Conservation (phyloP, 2,797 vertebrate species). For the Acanthornis magna region DNA sequence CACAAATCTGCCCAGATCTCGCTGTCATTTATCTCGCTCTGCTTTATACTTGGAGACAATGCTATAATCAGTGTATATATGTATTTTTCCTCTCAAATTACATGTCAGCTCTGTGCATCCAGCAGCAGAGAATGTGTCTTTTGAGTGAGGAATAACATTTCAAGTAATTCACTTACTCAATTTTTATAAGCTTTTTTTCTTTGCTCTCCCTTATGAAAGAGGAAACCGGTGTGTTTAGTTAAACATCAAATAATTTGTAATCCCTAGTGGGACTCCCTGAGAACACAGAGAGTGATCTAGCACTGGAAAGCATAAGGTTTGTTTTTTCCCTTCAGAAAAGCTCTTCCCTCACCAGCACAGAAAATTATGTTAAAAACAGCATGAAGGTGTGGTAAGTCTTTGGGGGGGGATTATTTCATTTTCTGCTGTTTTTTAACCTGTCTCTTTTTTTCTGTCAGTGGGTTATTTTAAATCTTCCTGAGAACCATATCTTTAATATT, state of each 20-base stretch:
- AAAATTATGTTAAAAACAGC: neutral
- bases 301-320: neutral
- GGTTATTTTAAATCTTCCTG: conserved; percentile 61
- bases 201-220: neutral
- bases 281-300: neutral
- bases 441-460: conserved; percentile 27
- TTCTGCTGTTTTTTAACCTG: conserved; percentile 27
- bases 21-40: neutral
- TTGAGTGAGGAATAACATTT: neutral
- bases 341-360: neutral
- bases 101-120: neutral
- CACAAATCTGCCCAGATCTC: neutral
- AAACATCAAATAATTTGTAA: neutral
- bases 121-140: neutral
- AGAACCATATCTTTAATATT: conserved; percentile 59
- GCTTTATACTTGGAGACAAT: neutral
- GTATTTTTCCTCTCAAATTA: neutral
- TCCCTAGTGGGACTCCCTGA: neutral
- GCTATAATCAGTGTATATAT: neutral
- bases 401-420: neutral
- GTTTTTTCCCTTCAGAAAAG: neutral
- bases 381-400: conserved; percentile 3
- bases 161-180: neutral
- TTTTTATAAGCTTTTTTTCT: neutral
- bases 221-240: neutral